Evolutionary conservation across 2,888 invertebrate genomes (phyloP).

Genomic region (Drosophila heteroneura): DNA sequence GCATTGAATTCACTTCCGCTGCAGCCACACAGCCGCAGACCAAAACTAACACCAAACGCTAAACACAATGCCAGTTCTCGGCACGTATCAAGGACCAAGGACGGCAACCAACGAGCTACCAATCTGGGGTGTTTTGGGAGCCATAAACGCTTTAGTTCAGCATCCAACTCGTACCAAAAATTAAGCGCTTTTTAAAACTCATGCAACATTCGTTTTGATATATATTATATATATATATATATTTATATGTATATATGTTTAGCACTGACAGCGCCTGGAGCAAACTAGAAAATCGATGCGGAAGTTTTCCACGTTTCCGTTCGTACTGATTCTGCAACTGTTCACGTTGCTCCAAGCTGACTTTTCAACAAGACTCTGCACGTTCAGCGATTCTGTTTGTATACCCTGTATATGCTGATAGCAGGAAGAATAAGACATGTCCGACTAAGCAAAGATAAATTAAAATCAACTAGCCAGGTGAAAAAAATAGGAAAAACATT

Average conservation of each 20-base stretch:
- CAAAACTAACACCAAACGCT: slow-evolving; percentile 43
- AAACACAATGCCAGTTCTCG: slow-evolving; percentile 59
- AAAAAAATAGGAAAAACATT: not conserved
- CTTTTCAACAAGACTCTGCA: slow-evolving; percentile 41
- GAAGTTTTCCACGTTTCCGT: slow-evolving; percentile 40
- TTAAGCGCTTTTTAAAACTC: slow-evolving; percentile 66
- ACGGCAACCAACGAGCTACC: slow-evolving; percentile 28
- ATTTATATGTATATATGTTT: not conserved
- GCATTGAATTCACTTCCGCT: slow-evolving; percentile 70
- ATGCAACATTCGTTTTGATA: slow-evolving; percentile 61
- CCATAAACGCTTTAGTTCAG: slow-evolving; percentile 45
- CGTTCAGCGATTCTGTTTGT: slow-evolving; percentile 24
- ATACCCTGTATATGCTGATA: slow-evolving; percentile 10
- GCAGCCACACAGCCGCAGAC: slow-evolving; percentile 45
- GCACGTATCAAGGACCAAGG: slow-evolving; percentile 57
- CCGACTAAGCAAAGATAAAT: not conserved
- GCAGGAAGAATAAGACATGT: no score
- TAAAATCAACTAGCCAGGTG: not conserved
- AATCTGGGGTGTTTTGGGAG: slow-evolving; percentile 19
- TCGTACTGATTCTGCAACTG: slow-evolving; percentile 7
- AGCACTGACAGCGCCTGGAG: slow-evolving; percentile 30
- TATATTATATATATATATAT: not conserved
- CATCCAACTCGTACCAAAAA: slow-evolving; percentile 50
- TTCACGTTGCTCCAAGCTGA: slow-evolving; percentile 19
- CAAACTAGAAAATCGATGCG: slow-evolving; percentile 51